Percentiles rank a stretch among this genome's conserved stretches.
These are phyloP conservation scores for Lasioglossum pauxillum DNA, from an alignment of 2,888 invertebrate genomes.

Conservation along the genomic window DNA sequence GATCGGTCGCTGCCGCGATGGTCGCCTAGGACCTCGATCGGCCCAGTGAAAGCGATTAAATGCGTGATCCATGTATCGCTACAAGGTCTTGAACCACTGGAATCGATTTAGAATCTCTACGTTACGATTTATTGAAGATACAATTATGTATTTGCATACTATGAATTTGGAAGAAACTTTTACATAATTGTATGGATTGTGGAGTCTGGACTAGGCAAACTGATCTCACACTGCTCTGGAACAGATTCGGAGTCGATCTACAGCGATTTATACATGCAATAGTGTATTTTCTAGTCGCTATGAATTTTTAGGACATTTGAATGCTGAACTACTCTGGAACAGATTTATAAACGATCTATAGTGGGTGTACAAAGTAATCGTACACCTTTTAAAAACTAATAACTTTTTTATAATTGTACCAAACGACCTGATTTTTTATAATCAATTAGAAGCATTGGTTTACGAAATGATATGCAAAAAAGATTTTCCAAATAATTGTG, in stretches of 20 bases:
- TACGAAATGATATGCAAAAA: too few species aligned
- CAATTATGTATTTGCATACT: background rate
- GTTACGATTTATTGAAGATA: background rate
- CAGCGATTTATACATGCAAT: background rate
- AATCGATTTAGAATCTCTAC: background rate
- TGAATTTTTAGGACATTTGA: background rate
- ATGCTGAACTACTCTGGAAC: background rate
- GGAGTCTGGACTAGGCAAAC: too few species aligned
- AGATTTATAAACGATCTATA: background rate
- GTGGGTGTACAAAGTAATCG: too few species aligned
- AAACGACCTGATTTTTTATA: too few species aligned
- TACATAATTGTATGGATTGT: background rate
- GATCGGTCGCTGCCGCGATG: background rate
- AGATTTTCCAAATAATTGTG: too few species aligned
- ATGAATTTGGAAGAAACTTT: background rate
- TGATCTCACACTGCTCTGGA: background rate
- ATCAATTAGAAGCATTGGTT: too few species aligned
- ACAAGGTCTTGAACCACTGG: conserved; percentile 8
- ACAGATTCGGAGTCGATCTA: background rate
- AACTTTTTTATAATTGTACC: too few species aligned
- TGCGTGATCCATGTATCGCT: conserved; percentile 33
- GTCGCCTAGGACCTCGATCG: conserved; percentile 31
- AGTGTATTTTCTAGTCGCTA: background rate
- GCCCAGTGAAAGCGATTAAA: conserved; percentile 30
- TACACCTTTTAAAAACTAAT: too few species aligned